Percentiles rank a stretch among this genome's conserved stretches.
These are phyloP conservation scores for Standfussiana lucernea DNA, from an alignment of 2,888 invertebrate genomes.

Conservation along the genomic window DNA sequence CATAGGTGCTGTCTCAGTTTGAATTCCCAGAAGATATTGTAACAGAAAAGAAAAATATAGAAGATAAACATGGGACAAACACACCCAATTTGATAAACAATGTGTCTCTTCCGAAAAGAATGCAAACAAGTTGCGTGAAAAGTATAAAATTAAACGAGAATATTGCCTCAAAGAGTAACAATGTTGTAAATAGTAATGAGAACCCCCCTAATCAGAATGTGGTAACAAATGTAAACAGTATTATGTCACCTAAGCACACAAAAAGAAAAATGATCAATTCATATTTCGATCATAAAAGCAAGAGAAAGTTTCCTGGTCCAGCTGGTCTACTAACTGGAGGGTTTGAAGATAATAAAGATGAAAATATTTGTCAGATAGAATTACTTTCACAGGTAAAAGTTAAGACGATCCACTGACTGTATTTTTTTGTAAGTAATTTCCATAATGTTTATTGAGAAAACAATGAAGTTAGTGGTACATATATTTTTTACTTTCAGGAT, in stretches of 20 bases:
- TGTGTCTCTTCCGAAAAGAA: slow-evolving; percentile 1
- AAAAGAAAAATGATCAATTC: slow-evolving; percentile 86
- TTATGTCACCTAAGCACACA: slow-evolving; percentile 77
- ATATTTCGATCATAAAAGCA: slow-evolving; percentile 84
- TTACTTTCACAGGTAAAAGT: slow-evolving; percentile 84
- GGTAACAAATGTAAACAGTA: slow-evolving; percentile 26
- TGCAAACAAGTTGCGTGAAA: slow-evolving; percentile 15
- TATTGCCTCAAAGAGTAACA: background rate
- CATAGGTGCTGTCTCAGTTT: slow-evolving; percentile 84
- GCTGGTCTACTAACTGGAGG: slow-evolving; percentile 84
- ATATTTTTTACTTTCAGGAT: slow-evolving; percentile 75
- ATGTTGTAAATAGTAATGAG: slow-evolving; percentile 22
- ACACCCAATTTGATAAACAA: slow-evolving; percentile 16
- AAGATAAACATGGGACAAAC: slow-evolving; percentile 23
- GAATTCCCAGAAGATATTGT: slow-evolving; percentile 78
- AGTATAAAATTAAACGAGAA: slow-evolving; percentile 13
- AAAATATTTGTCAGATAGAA: slow-evolving; percentile 82
- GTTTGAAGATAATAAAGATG: slow-evolving; percentile 80
- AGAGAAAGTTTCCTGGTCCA: slow-evolving; percentile 88
- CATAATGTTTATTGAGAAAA: background rate
- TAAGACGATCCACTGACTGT: background rate
- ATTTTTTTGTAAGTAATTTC: background rate
- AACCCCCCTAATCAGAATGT: slow-evolving; percentile 21
- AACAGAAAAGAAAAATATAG: slow-evolving; percentile 21
- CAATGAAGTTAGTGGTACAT: background rate